Conservation (phyloP, 1,140 invertebrate species). For the Lordiphosa clarofinis region DNA sequence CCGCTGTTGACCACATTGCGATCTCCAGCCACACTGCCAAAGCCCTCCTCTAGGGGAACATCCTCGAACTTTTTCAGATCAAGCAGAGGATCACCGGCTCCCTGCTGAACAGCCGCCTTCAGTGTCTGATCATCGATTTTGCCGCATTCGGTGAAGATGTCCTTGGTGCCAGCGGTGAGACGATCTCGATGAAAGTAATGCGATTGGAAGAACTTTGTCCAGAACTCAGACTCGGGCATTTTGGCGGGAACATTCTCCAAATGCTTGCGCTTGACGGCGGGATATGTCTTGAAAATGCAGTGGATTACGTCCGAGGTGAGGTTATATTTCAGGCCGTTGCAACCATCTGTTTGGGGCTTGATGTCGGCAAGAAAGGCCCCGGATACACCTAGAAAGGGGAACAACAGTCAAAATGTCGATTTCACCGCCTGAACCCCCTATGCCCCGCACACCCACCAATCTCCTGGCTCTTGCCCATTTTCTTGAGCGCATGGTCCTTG, state of each 20-base stretch:
- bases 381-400: constrained; percentile 84
- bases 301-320: constrained; percentile 98
- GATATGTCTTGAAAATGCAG: constrained; percentile 99
- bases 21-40: constrained; percentile 82
- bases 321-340: constrained; percentile 98
- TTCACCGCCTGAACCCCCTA: neutral
- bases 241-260: constrained; percentile 97
- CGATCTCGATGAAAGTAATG: constrained; percentile 99
- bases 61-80: constrained; percentile 91
- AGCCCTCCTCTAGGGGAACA: constrained; percentile 85
- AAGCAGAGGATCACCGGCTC: constrained; percentile 89
- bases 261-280: constrained; percentile 98
- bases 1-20: constrained; percentile 83
- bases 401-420: constrained; percentile 6
- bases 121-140: constrained; percentile 95
- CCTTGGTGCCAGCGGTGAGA: constrained; percentile 91
- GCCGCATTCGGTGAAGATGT: constrained; percentile 97
- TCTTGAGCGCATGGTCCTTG: constrained; percentile 87
- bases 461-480: constrained; percentile 87
- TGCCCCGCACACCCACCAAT: constrained; percentile 83
- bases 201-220: constrained; percentile 99
- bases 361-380: constrained; percentile 95
- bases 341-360: constrained; percentile 97
- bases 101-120: constrained; percentile 88
- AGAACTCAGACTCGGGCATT: constrained; percentile 98